Base-by-base conservation (phyloP, 2,113 vertebrate genomes). In the Monopterus albus region DNA sequence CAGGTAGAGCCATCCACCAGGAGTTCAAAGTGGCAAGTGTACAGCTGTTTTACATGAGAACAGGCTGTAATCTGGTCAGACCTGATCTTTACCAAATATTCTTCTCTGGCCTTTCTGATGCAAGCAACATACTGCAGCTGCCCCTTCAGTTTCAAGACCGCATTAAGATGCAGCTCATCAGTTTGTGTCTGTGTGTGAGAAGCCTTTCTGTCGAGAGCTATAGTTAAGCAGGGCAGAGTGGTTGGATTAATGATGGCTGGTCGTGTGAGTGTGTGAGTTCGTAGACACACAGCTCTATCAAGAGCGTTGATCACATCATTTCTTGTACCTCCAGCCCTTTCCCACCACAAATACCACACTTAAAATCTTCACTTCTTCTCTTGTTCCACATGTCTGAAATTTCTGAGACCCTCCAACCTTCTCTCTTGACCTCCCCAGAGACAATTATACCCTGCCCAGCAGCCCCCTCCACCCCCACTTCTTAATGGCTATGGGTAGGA, bases 371-470 rank as follows among this genome's bases (percentile, higher is more conserved):
- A 61, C 52, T 52, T 40, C 38, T 47, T 29, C 33, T 45, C 70
- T 72, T 40, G 49, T 40, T 38, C 43, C 62, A 63, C 21, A 7
- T 49, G 45, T 11, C 26, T 40, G 43, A 45, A 55, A 66, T 68
- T 57, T 84, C 18, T 43, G 33, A 36, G 78, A 62, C 64, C 17
- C 53, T 20, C 38, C 64, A 80, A 79, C 75, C 70, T 75, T 87
- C 76, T 61, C 83, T 85, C 78, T 80, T 87, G 87, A 90, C 87
- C 90, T 88, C 85, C 84, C 70, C 31, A 42, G 75, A 89, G 80
- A 91, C 91, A 91, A 91, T 92, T 92, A 31, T 91, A 86, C 81
- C 83, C 62, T 38, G 80, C 64, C 79, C 69, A 64, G 55, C 76
- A 77, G 31, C 67, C 55, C 76, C 74, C 70, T 62, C 31, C 73